These are phyloP conservation scores for Xenops minutus DNA, from an alignment of 2,797 vertebrate species.

Conservation along the genomic window DNA sequence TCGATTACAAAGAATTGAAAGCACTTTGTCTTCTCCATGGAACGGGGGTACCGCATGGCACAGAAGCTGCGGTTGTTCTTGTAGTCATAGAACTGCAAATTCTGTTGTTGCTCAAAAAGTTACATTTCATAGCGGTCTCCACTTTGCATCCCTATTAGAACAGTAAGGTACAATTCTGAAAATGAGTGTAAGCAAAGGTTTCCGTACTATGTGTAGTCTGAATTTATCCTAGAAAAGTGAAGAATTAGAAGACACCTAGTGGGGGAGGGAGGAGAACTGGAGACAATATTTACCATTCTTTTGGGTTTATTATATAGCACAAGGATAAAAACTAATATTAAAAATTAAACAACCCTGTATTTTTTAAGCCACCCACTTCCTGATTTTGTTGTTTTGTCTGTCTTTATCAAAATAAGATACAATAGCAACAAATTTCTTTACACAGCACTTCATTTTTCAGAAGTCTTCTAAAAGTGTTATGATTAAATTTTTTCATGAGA, in stretches of 20 bases:
- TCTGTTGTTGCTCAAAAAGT: neutral
- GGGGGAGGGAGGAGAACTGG: neutral
- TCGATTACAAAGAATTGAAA: neutral
- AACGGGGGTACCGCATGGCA: accelerated
- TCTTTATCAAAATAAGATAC: neutral
- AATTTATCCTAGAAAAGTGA: neutral
- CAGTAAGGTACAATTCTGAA: neutral
- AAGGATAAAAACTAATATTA: neutral
- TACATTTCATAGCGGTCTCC: neutral
- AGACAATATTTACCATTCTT: neutral
- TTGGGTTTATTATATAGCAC: neutral
- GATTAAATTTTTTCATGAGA: neutral
- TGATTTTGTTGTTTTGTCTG: neutral
- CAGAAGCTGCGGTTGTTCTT: neutral
- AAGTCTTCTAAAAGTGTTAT: neutral
- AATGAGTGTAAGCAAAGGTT: neutral
- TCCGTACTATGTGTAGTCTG: neutral
- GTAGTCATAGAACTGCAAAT: neutral
- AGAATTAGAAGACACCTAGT: neutral
- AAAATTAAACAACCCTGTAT: neutral
- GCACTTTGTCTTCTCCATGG: neutral
- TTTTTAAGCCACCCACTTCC: neutral
- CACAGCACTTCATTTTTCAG: neutral
- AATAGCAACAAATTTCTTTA: neutral
- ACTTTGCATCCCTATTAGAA: neutral